Conservation (phyloP, 2,113 vertebrate genomes). For the Myotis lucifugus region DNA sequence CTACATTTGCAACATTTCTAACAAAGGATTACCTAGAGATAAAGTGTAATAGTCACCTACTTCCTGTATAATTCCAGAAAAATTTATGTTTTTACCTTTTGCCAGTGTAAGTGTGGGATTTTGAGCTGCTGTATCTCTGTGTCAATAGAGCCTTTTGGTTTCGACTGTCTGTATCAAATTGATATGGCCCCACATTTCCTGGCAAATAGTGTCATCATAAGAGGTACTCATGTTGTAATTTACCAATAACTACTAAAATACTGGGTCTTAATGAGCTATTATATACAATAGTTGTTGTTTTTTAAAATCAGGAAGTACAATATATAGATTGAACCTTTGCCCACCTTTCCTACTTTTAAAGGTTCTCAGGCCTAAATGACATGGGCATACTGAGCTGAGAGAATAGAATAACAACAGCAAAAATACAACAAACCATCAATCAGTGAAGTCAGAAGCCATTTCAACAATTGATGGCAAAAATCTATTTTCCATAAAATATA, state of each 20-base stretch:
- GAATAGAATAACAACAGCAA: background rate
- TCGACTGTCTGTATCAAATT: background rate
- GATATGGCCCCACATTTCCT: background rate
- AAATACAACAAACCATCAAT: background rate
- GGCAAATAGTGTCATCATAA: background rate
- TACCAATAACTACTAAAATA: background rate
- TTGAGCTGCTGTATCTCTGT: background rate
- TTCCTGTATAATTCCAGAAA: background rate
- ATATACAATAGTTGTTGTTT: background rate
- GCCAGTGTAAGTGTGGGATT: background rate
- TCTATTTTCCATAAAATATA: background rate
- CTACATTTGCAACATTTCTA: conserved; percentile 31
- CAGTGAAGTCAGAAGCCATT: background rate
- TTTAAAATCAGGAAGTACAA: background rate
- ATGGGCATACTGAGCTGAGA: background rate
- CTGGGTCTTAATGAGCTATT: background rate
- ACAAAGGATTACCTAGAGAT: conserved; percentile 44
- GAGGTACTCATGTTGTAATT: background rate
- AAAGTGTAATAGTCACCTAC: conserved; percentile 1
- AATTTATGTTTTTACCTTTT: background rate
- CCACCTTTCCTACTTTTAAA: conserved; percentile 13
- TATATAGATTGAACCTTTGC: background rate
- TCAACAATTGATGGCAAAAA: conserved; percentile 18
- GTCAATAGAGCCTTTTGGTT: background rate
- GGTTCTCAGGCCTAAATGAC: background rate